phyloP scores from a whole-genome alignment of 2,888 invertebrate genomes.

The Terebella lapidaria region DNA sequence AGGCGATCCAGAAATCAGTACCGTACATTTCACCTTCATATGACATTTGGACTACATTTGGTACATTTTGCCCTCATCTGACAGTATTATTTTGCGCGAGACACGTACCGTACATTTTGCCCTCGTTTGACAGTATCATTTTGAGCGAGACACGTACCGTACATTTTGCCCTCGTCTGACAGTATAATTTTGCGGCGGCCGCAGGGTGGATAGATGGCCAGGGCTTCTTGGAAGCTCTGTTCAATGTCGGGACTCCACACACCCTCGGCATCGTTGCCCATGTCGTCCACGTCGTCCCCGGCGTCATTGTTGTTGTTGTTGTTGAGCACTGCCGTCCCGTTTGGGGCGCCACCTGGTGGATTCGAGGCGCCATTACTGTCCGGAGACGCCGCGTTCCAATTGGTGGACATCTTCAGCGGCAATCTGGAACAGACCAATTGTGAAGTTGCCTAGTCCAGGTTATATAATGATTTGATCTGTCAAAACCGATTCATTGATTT shows the following conservation, averaged over 20 bases:
- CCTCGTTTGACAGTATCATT: constrained; percentile 99
- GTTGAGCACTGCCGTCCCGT: background rate
- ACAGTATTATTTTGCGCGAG: constrained; percentile 96
- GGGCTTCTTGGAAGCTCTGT: constrained; percentile 99
- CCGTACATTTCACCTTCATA: too few species aligned
- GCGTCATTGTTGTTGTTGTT: background rate
- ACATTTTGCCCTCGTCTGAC: constrained; percentile 99
- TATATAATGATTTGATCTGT: too few species aligned
- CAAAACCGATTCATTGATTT: too few species aligned
- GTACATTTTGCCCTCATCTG: constrained; percentile 99
- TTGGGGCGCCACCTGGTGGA: background rate
- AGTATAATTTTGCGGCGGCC: constrained; percentile 98
- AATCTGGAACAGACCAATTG: constrained; percentile 3
- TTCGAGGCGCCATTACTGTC: background rate
- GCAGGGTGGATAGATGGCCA: constrained; percentile 99
- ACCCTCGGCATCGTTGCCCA: constrained; percentile 86
- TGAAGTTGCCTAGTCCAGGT: too few species aligned
- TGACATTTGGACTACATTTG: too few species aligned
- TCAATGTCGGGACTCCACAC: constrained; percentile 99
- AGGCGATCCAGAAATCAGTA: too few species aligned
- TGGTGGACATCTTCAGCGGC: background rate
- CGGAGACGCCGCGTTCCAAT: constrained; percentile 1
- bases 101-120: constrained; percentile 97
- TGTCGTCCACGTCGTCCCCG: constrained; percentile 62
- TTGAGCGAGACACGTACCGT: constrained; percentile 82